These are phyloP conservation scores for Enhydra lutris DNA, from an alignment of 2,113 vertebrate species.

Conservation along the genomic window DNA sequence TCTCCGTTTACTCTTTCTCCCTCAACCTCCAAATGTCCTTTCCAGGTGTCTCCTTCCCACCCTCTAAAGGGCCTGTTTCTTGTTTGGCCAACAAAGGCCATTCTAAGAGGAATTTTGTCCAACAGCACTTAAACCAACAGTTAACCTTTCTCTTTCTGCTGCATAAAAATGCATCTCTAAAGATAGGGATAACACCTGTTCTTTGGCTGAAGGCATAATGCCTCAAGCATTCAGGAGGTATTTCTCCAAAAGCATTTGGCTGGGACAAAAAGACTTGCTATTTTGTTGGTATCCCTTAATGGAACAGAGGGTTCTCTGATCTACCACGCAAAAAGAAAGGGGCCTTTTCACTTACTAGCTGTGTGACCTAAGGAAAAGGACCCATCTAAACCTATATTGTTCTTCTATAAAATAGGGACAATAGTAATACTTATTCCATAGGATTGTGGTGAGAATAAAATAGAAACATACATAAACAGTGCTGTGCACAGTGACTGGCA, in stretches of 20 bases:
- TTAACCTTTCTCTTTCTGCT: neutral
- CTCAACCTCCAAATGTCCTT: neutral
- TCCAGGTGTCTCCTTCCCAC: neutral
- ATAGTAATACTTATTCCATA: neutral
- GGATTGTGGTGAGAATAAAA: neutral
- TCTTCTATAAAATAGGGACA: neutral
- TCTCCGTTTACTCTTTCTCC: neutral
- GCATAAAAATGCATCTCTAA: neutral
- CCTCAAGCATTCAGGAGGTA: neutral
- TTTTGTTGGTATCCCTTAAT: neutral
- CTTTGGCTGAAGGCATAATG: neutral
- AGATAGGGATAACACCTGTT: neutral
- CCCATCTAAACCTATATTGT: neutral
- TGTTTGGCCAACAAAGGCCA: conserved; percentile 3
- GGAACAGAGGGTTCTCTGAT: neutral
- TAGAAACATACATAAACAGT: neutral
- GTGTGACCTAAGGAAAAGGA: neutral
- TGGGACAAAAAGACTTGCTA: neutral
- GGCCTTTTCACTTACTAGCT: neutral
- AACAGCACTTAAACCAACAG: neutral
- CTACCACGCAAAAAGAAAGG: neutral
- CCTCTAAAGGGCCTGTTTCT: neutral
- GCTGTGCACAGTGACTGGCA: neutral
- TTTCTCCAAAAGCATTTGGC: conserved; percentile 30
- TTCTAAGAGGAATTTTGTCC: conserved; percentile 25